These are phyloP conservation scores for Oryzias woworae DNA, from an alignment of 2,113 vertebrate genomes.

Conservation along the genomic window DNA sequence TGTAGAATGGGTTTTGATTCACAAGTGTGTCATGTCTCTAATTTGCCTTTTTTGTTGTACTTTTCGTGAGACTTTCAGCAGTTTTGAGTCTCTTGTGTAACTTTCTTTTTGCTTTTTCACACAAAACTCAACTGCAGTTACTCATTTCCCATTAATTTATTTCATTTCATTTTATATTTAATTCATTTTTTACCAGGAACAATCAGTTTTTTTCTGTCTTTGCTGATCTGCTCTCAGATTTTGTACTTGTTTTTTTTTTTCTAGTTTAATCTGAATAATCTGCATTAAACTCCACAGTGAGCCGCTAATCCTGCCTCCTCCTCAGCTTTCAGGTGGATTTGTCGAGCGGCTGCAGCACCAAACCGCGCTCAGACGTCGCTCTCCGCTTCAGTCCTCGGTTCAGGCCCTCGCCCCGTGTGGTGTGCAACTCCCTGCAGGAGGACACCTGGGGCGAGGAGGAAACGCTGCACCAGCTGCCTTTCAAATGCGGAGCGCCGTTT, in stretches of 20 bases:
- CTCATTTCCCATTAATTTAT: no score
- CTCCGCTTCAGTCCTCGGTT: conserved; percentile 94
- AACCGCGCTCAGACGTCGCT: conserved; percentile 88
- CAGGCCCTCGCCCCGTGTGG: conserved; percentile 76
- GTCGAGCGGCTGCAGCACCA: conserved; percentile 87
- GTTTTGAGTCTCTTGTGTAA: neutral
- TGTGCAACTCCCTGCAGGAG: conserved; percentile 86
- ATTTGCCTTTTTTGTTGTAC: neutral
- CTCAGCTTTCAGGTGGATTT: conserved; percentile 93
- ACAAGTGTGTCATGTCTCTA: neutral
- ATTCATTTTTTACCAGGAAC: no score
- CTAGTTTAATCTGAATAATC: no score
- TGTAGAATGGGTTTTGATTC: neutral
- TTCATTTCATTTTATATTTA: no score
- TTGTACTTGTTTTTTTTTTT: no score
- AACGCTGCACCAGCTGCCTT: conserved; percentile 86
- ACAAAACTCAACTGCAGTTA: no score
- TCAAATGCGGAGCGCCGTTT: conserved; percentile 85
- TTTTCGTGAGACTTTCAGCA: neutral
- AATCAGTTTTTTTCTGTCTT: no score
- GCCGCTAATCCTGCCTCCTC: neutral
- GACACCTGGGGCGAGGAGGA: conserved; percentile 91
- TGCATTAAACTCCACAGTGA: neutral
- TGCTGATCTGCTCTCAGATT: no score
- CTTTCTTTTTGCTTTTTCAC: neutral